These are phyloP conservation scores for Achlya flavicornis DNA, from an alignment of 2,888 invertebrate genomes.

Conservation along the genomic window DNA sequence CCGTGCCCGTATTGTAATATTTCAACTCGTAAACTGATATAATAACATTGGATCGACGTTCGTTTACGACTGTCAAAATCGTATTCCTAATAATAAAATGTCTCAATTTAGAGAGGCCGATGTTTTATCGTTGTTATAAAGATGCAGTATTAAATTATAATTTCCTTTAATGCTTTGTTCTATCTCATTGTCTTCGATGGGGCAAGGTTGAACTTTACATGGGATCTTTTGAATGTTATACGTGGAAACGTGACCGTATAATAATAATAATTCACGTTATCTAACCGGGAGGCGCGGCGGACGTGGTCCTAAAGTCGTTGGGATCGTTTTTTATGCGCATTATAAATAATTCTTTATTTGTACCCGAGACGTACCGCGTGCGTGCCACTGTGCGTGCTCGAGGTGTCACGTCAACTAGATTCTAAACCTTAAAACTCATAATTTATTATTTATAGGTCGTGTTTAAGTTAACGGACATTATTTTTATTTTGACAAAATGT, in stretches of 20 bases:
- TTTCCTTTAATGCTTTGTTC: conserved; percentile 57
- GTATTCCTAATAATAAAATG: conserved; percentile 82
- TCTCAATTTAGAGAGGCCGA: conserved; percentile 77
- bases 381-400: conserved; percentile 28
- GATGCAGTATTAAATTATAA: conserved; percentile 63
- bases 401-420: neutral
- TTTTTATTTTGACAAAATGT: neutral
- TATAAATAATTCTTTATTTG: conserved; percentile 52
- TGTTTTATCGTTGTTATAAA: conserved; percentile 77
- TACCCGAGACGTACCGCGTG: conserved; percentile 26
- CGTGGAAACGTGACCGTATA: conserved; percentile 52
- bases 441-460: neutral
- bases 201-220: conserved; percentile 22
- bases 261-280: conserved; percentile 64
- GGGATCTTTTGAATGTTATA: conserved; percentile 18
- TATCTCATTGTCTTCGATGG: conserved; percentile 62
- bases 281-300: conserved; percentile 55
- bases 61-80: conserved; percentile 79
- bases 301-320: conserved; percentile 46
- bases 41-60: conserved; percentile 69
- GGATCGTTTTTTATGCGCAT: conserved; percentile 53
- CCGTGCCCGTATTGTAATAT: conserved; percentile 61
- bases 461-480: neutral
- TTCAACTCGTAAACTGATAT: conserved; percentile 74
- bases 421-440: neutral